Evolutionary conservation across 2,113 vertebrate species (phyloP).

Genomic region (Neopipo cinnamomea): DNA sequence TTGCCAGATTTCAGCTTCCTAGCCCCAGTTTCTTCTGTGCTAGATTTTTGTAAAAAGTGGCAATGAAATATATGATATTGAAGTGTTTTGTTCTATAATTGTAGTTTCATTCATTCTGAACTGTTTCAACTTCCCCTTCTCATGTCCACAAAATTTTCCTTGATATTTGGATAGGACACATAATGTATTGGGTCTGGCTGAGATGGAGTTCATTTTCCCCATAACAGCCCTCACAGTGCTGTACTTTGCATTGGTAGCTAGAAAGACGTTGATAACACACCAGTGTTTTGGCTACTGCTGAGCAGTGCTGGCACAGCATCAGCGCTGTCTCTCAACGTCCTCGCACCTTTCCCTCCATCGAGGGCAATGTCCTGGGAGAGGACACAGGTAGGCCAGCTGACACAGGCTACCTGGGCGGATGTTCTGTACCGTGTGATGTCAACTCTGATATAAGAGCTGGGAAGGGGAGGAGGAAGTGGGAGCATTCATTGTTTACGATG

Average conservation of each 20-base stretch:
- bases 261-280: neutral
- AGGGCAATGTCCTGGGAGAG: neutral
- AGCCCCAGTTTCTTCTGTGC: neutral
- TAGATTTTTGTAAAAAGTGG: neutral
- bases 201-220: neutral
- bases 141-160: neutral
- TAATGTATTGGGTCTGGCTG: neutral
- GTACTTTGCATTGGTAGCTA: neutral
- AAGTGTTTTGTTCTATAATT: neutral
- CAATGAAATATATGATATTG: neutral
- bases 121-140: neutral
- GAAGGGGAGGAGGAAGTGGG: neutral
- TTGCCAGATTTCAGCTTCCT: neutral
- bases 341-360: no score
- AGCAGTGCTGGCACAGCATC: neutral
- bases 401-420: neutral
- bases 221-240: neutral
- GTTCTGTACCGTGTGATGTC: neutral
- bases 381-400: neutral
- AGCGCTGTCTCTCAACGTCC: neutral
- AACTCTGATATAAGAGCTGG: neutral
- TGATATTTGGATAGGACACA: neutral
- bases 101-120: neutral
- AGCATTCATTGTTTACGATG: neutral
- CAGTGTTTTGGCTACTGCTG: neutral